These are phyloP conservation scores for Cygnus olor DNA, from an alignment of 2,797 vertebrate species.

Conservation along the genomic window DNA sequence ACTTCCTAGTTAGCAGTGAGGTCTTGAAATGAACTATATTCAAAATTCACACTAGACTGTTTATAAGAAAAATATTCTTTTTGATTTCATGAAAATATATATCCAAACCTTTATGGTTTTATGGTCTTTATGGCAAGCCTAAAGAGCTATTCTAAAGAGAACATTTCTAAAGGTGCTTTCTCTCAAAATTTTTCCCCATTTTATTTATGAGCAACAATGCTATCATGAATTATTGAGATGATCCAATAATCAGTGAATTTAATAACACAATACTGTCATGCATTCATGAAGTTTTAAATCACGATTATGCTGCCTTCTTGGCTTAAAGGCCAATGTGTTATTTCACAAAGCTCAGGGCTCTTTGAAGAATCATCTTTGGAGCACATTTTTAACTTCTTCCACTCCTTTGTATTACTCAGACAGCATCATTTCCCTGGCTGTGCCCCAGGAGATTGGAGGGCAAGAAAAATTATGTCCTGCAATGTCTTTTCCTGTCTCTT, in stretches of 20 bases:
- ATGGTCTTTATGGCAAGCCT: too few relatives aligned
- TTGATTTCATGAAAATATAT: neutral
- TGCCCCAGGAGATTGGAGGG: neutral
- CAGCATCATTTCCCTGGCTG: neutral
- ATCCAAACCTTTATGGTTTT: rapidly evolving
- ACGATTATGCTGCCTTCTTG: neutral
- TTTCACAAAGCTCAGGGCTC: neutral
- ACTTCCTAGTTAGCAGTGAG: neutral
- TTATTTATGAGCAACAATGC: neutral
- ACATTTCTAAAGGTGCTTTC: rapidly evolving
- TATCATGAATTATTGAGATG: neutral
- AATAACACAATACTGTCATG: rapidly evolving
- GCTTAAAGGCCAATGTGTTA: neutral
- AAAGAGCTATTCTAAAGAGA: neutral
- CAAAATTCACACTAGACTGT: neutral
- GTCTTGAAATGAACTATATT: neutral
- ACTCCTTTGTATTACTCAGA: neutral
- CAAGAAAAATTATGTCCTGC: neutral
- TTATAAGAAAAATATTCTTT: neutral
- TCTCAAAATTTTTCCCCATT: neutral
- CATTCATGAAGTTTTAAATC: neutral
- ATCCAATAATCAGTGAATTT: neutral
- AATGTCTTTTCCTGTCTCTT: neutral
- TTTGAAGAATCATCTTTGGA: neutral
- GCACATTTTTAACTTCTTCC: neutral